A percentile compares a stretch with the other conserved stretches of the same genome.
phyloP scores from a whole-genome alignment of 2,888 invertebrate genomes.

The Gastrophysa polygoni region DNA sequence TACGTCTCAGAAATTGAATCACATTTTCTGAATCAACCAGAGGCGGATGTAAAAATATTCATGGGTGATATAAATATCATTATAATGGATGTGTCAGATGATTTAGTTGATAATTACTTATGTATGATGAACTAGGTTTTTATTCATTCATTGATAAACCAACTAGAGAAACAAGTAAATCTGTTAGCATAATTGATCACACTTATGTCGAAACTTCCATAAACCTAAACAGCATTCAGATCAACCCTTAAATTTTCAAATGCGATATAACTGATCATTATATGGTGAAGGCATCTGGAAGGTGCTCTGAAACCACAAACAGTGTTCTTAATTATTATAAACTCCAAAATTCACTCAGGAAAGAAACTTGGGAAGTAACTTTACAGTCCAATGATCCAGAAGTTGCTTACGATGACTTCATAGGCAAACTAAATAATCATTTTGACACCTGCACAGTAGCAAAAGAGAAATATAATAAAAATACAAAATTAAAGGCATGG shows the following conservation, averaged over 20 bases:
- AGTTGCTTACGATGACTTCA: no score
- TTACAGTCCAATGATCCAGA: neutral
- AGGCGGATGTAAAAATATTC: conserved; percentile 8
- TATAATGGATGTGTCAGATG: no score
- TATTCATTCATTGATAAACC: conserved; percentile 11
- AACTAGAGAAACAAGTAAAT: conserved; percentile 11
- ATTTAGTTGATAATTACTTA: neutral
- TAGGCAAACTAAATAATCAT: no score
- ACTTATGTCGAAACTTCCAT: neutral
- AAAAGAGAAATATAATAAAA: neutral
- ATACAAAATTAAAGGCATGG: conserved; percentile 3
- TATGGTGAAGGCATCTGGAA: neutral
- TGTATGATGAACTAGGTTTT: neutral
- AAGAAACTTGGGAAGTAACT: neutral
- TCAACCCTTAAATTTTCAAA: conserved; percentile 2
- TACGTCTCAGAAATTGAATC: neutral
- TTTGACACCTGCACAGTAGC: neutral
- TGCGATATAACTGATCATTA: conserved; percentile 8
- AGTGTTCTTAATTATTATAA: neutral
- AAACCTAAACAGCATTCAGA: neutral
- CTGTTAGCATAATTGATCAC: no score
- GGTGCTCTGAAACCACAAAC: neutral
- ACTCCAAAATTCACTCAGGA: neutral
- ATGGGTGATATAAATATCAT: no score
- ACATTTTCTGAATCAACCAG: neutral